Evolutionary conservation across 2,797 vertebrate genomes (phyloP).

Genomic region (Enteromius paludinosus): DNA sequence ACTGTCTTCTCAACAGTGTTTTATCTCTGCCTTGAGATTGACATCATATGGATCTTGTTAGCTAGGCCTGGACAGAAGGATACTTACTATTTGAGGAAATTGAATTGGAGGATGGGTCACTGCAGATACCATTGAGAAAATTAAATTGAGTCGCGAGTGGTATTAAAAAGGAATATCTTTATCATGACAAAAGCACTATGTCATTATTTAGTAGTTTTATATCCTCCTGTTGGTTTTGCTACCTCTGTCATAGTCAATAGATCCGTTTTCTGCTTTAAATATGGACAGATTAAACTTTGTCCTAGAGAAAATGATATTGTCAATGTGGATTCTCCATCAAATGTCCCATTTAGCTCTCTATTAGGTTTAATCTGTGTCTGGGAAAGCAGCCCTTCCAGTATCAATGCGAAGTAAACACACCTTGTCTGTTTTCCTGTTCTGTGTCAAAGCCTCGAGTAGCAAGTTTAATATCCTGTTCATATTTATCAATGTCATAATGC

Average conservation of each 20-base stretch:
- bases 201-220: slow-evolving; percentile 27
- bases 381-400: slow-evolving; percentile 27
- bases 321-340: slow-evolving; percentile 46
- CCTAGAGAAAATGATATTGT: slow-evolving; percentile 35
- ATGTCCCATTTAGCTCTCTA: slow-evolving; percentile 42
- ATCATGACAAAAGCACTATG: not conserved
- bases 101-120: slow-evolving; percentile 56
- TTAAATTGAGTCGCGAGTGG: slow-evolving; percentile 6
- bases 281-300: slow-evolving; percentile 37
- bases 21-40: slow-evolving; percentile 51
- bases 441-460: not conserved
- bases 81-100: slow-evolving; percentile 58
- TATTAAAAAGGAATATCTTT: not conserved
- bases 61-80: slow-evolving; percentile 32
- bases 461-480: slow-evolving; percentile 46
- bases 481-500: slow-evolving; percentile 46
- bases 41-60: slow-evolving; percentile 59
- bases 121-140: slow-evolving; percentile 36
- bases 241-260: slow-evolving; percentile 31
- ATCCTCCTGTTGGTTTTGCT: slow-evolving; percentile 19
- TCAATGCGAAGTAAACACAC: slow-evolving; percentile 24
- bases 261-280: not conserved
- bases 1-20: slow-evolving; percentile 43
- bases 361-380: slow-evolving; percentile 42
- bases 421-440: slow-evolving; percentile 17